A percentile compares a stretch with the other conserved stretches of the same genome.
These are phyloP conservation scores for Morone chrysops DNA, from an alignment of 2,113 vertebrate species.

Conservation along the genomic window DNA sequence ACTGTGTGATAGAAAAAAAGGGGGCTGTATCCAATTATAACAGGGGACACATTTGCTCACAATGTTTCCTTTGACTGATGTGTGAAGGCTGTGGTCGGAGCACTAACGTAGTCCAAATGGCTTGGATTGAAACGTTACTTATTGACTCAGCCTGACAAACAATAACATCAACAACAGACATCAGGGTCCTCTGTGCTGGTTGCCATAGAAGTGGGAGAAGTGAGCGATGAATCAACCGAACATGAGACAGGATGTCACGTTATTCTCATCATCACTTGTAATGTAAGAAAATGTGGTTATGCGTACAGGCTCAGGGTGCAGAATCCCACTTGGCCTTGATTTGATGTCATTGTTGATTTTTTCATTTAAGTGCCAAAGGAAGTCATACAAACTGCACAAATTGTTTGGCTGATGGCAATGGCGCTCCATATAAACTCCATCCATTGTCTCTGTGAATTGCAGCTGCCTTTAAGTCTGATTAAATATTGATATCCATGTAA, in stretches of 20 bases:
- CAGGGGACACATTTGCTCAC: constrained; percentile 75
- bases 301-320: constrained; percentile 26
- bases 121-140: constrained; percentile 75
- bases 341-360: constrained; percentile 71
- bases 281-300: constrained; percentile 48
- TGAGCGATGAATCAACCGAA: constrained; percentile 58
- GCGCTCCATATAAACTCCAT: constrained; percentile 59
- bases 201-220: constrained; percentile 43
- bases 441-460: constrained; percentile 67
- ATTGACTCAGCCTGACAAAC: constrained; percentile 79
- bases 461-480: constrained; percentile 77
- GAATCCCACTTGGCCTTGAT: constrained; percentile 57
- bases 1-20: constrained; percentile 57
- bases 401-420: constrained; percentile 61
- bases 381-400: constrained; percentile 58
- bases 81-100: constrained; percentile 67
- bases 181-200: constrained; percentile 41
- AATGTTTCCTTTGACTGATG: constrained; percentile 77
- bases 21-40: constrained; percentile 78
- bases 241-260: constrained; percentile 46
- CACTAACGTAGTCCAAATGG: constrained; percentile 77
- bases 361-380: constrained; percentile 68
- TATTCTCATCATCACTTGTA: constrained; percentile 56
- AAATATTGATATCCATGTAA: constrained; percentile 83
- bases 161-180: constrained; percentile 70